Evolutionary conservation across 2,797 vertebrate genomes (phyloP), one percentile per base, ranked within the genome.

Genomic region (Antennarius maculatus): DNA sequence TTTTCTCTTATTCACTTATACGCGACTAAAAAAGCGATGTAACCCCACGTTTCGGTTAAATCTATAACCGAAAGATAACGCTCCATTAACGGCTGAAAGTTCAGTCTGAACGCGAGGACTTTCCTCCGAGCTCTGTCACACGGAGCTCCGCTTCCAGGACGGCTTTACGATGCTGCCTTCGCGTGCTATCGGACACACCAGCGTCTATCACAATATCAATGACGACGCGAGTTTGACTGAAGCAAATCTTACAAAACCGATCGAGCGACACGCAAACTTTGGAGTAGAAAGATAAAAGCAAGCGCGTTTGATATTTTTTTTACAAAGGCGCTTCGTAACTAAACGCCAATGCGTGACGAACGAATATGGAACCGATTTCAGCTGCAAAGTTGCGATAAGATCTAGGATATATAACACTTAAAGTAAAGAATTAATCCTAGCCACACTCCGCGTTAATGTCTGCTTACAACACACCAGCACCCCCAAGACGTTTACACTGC

Each of bases 121-220:
- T 8, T 23, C 16, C 73, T 69, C 68, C 53, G 2, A 18, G 77
- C 71, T 66, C 71, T 16, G 73, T 70, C 81, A 57, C 54, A 18
- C 57, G 2, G 3, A 6, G 50, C 77, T 37, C 41, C 65, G 23
- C 45, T 59, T 8, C 42, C 6, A 9, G 48, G 8, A 46, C 16
- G 27, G 56, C 5, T 59, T 59, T 55, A 73, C 74, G 0, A 1
- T 68, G 85, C 27, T 85, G 76, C 84, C 0, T 90, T 86, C 67
- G 77, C 0, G 61, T 2, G 42, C 62, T 10, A 18, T 4, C 47
- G 41, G 69, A 80, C 71, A 85, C 1, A 63, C 14, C 18, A 2
- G 0, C 0, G n/a, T 11, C 16, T 2, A 23, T 8, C 15, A 12
- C 28, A 1, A 17, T 52, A 34, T 27, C 11, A 7, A 51, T 17